phyloP scores from a whole-genome alignment of 2,888 invertebrate species.

The Himalopsyche anomala region DNA sequence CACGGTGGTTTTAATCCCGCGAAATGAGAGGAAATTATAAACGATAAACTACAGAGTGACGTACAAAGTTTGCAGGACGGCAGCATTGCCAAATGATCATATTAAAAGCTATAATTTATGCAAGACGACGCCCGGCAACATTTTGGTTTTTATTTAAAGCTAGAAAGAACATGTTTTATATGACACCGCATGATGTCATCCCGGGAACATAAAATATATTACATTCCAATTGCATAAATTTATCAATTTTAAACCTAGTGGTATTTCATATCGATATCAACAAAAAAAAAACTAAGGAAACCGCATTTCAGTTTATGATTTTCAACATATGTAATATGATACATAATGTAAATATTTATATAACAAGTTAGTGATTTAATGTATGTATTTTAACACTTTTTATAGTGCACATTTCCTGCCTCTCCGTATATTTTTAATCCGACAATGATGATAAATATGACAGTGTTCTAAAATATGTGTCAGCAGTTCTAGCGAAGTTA shows the following conservation, averaged over 20 bases:
- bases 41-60: constrained; percentile 1
- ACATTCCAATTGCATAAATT: not conserved
- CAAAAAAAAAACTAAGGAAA: too few species aligned
- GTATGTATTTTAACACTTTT: too few species aligned
- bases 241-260: not conserved
- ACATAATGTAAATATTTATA: too few species aligned
- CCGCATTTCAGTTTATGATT: too few species aligned
- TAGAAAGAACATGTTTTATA: not conserved
- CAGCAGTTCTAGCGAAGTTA: not conserved
- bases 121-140: not conserved
- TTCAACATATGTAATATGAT: too few species aligned
- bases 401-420: not conserved
- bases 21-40: constrained; percentile 17
- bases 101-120: constrained; percentile 4
- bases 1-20: constrained; percentile 28
- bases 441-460: not conserved
- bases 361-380: too few species aligned
- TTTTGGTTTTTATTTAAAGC: not conserved
- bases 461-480: not conserved
- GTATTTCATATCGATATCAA: too few species aligned
- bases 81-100: not conserved
- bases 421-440: not conserved
- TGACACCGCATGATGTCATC: not conserved
- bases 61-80: constrained; percentile 3
- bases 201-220: not conserved